A percentile compares a stretch with the other conserved stretches of the same genome.
phyloP scores from a whole-genome alignment of 2,113 vertebrate genomes.

The Cheilinus undulatus region DNA sequence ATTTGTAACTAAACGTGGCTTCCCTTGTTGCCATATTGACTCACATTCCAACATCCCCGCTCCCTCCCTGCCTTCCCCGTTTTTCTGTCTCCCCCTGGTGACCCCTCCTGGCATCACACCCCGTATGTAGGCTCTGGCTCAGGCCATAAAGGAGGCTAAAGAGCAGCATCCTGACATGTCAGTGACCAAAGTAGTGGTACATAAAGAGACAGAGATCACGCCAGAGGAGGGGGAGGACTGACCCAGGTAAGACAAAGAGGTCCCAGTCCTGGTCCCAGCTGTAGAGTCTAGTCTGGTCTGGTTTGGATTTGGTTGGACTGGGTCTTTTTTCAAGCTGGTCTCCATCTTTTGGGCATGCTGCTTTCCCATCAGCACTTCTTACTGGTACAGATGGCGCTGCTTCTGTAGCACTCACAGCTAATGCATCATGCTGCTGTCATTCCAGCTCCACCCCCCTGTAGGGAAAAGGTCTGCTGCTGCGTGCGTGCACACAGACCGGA shows the following conservation, averaged over 20 bases:
- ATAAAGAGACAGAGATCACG: slow-evolving; percentile 99
- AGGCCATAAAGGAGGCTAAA: slow-evolving; percentile 99
- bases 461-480: slow-evolving; percentile 35
- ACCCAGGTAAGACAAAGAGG: slow-evolving; percentile 92
- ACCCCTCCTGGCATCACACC: slow-evolving; percentile 63
- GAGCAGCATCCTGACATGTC: slow-evolving; percentile 99
- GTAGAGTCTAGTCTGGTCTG: slow-evolving; percentile 37
- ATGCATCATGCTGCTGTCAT: slow-evolving; percentile 64
- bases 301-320: slow-evolving; percentile 46
- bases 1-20: slow-evolving; percentile 65
- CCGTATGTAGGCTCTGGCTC: slow-evolving; percentile 96
- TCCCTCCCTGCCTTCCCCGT: slow-evolving; percentile 83
- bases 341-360: slow-evolving; percentile 68
- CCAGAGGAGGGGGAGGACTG: slow-evolving; percentile 96
- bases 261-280: slow-evolving; percentile 61
- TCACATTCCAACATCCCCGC: slow-evolving; percentile 65
- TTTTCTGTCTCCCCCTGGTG: slow-evolving; percentile 93
- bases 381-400: slow-evolving; percentile 40
- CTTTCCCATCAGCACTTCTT: slow-evolving; percentile 65
- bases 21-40: slow-evolving; percentile 67
- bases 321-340: slow-evolving; percentile 48
- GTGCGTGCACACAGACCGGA: slow-evolving; percentile 34
- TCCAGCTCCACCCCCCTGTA: slow-evolving; percentile 42
- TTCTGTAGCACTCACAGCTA: slow-evolving; percentile 63
- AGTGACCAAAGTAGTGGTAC: slow-evolving; percentile 99